A percentile compares a stretch with the other conserved stretches of the same genome.
These are phyloP conservation scores for Chymomyza caudatula DNA, from an alignment of 2,888 invertebrate species.

Conservation along the genomic window DNA sequence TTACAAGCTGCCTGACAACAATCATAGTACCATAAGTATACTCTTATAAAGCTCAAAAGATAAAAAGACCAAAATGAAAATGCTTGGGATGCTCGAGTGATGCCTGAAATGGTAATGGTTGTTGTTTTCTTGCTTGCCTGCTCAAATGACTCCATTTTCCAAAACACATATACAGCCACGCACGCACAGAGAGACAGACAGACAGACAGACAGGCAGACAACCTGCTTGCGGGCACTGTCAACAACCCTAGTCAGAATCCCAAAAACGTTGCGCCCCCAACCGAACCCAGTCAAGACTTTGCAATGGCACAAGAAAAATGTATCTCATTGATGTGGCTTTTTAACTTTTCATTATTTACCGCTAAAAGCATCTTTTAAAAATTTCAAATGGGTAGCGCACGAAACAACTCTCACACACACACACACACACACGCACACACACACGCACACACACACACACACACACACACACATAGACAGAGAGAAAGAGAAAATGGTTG, in stretches of 20 bases:
- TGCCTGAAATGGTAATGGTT: slow-evolving; percentile 31
- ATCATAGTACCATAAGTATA: neutral
- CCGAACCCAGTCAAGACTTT: neutral
- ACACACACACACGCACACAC: slow-evolving; percentile 6
- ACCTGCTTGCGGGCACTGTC: slow-evolving; percentile 19
- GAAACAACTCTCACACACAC: slow-evolving; percentile 16
- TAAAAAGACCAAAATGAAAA: slow-evolving; percentile 4
- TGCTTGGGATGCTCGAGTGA: slow-evolving; percentile 1
- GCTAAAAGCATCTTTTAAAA: slow-evolving; percentile 79
- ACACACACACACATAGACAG: neutral
- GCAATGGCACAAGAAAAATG: slow-evolving; percentile 47
- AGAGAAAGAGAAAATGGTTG: slow-evolving; percentile 48
- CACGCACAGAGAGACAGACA: neutral
- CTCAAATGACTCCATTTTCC: slow-evolving; percentile 32
- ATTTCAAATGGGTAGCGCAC: slow-evolving; percentile 69
- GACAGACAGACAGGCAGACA: neutral
- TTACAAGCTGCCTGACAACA: neutral
- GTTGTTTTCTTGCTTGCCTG: slow-evolving; percentile 20
- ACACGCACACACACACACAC: neutral
- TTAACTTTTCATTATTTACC: slow-evolving; percentile 79
- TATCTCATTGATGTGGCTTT: slow-evolving; percentile 78
- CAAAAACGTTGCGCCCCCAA: neutral
- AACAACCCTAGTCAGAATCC: neutral
- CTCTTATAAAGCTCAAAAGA: neutral
- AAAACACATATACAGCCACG: slow-evolving; percentile 6